These are phyloP conservation scores for Psophia crepitans DNA, from an alignment of 2,113 vertebrate species.

Conservation along the genomic window DNA sequence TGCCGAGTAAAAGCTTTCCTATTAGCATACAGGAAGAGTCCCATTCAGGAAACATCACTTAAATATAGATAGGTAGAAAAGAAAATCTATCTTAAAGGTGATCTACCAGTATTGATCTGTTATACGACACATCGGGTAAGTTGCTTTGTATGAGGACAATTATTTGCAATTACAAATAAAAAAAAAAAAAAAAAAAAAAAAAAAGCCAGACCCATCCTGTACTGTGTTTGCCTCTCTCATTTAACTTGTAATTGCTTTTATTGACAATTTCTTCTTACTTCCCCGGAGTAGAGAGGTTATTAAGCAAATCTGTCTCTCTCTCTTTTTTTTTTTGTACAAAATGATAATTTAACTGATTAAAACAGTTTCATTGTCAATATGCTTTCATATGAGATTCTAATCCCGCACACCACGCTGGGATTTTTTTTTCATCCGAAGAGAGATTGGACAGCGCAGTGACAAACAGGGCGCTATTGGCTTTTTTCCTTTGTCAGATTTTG, in stretches of 20 bases:
- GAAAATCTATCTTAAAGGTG: background rate
- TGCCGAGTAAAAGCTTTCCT: background rate
- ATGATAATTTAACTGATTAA: conserved; percentile 61
- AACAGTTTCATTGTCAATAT: background rate
- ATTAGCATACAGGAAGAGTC: background rate
- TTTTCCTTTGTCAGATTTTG: background rate
- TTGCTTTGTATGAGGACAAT: background rate
- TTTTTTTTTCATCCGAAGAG: background rate
- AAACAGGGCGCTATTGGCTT: background rate
- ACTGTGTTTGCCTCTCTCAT: background rate
- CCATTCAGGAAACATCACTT: background rate
- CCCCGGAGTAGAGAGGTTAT: conserved; percentile 29
- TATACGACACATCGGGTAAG: background rate
- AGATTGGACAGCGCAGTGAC: background rate
- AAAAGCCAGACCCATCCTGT: background rate
- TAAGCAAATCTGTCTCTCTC: conserved; percentile 57
- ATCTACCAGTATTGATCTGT: background rate
- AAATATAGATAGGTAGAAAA: background rate
- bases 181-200: background rate
- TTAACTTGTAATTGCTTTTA: conserved; percentile 65
- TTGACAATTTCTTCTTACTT: conserved; percentile 42
- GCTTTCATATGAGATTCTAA: background rate
- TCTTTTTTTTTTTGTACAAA: conserved; percentile 14
- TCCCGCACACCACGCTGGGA: background rate
- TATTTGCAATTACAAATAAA: conserved; percentile 20